A percentile compares a stretch with the other conserved stretches of the same genome.
These are phyloP conservation scores for Orbicella faveolata DNA, from an alignment of 64 coral and sea anemone species.

Conservation along the genomic window DNA sequence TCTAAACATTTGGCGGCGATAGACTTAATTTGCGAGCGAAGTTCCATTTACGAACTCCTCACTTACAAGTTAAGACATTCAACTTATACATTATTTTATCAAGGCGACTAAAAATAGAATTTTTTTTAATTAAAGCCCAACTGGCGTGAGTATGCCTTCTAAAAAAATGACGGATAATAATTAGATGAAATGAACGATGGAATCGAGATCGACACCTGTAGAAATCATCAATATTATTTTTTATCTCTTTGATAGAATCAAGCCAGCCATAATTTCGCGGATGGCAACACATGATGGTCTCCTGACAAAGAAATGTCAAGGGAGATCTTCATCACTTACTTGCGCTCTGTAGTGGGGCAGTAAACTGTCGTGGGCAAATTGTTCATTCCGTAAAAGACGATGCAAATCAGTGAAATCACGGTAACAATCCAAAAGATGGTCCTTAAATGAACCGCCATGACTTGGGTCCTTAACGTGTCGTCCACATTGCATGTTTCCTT, in stretches of 20 bases:
- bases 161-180: too few relatives aligned
- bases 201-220: too few relatives aligned
- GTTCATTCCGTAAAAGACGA: slow-evolving; percentile 23
- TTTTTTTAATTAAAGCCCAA: too few relatives aligned
- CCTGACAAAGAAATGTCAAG: background rate
- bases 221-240: too few relatives aligned
- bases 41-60: too few relatives aligned
- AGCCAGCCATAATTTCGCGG: background rate
- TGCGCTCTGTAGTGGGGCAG: background rate
- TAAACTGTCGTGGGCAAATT: background rate
- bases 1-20: too few relatives aligned
- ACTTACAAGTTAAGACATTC: too few relatives aligned
- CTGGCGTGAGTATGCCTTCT: too few relatives aligned
- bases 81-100: too few relatives aligned
- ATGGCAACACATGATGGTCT: background rate
- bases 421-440: slow-evolving; percentile 10
- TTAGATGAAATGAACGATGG: too few relatives aligned
- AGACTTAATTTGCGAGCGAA: too few relatives aligned
- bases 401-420: slow-evolving; percentile 1
- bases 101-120: too few relatives aligned
- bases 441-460: slow-evolving; percentile 26
- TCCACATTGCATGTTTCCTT: slow-evolving; percentile 32
- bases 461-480: background rate
- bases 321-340: background rate
- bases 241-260: background rate